Base-by-base conservation (phyloP, 2,113 vertebrate species). In the Sula dactylatra region DNA sequence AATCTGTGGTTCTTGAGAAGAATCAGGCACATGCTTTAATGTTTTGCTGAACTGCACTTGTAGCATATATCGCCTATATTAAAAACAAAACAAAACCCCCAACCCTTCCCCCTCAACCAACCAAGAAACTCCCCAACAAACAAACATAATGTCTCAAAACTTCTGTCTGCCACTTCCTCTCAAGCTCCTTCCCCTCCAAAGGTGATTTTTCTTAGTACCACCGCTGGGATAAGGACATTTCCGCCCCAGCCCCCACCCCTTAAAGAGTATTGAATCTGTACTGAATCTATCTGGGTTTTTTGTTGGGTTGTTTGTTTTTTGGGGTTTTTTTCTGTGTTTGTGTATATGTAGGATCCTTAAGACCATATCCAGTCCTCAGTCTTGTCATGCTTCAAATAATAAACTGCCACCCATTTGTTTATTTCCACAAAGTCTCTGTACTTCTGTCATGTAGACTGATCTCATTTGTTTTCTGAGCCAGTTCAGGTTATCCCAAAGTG, bases 241-340 rank as follows among this genome's bases (percentile, higher is more conserved):
- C 10, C 7, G 5, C 5, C 17, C 44, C 17, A 45, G 44, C 7
- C 3, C 2, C 3, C 2, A 1, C 1, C 5, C 4, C 11, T 66
- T 56, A 61, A 4, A 79, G 34, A 81, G 38, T 85, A 38, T 26
- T 47, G 29, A 6, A 6, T 71, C 31, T 92, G n/a, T n/a, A n/a
- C 31, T 78, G 58, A 76, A 82, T 59, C 36, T 79, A 0, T 40
- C 34, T 71, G 13, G 26, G 22, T 52, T 44, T n/a, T 17, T 45
- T 45, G 44, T 45, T 45, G 42, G 12, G 42, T 42, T 42, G 42
- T 18, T 17, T 16, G 7, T 45, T 45, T 44, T 45, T 52, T 20
- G 16, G 26, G 16, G 26, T 20, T 26, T 44, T 21, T 45, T 56
- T 38, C 5, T 20, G 15, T 54, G 32, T 61, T 24, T 62, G 2